Base-by-base conservation (phyloP, 1,140 invertebrate species). In the Mycetomoellerius zeteki region DNA sequence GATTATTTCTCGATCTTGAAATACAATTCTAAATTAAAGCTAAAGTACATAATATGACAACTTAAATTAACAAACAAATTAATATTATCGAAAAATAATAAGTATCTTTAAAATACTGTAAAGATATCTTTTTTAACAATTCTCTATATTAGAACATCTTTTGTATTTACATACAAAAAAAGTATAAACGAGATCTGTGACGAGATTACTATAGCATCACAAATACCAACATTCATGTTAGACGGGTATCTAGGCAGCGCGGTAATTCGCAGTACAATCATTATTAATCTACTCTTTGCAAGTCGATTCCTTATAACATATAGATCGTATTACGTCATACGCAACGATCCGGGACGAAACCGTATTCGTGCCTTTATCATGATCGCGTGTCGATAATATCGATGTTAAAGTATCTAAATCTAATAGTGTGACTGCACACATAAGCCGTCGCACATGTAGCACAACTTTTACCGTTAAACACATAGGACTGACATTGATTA, bases 331-430 rank as follows among this genome's bases (percentile, higher is more conserved):
- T 58, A 52, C 16, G 81, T 52, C 58, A 82, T 58, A 75, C 72
- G 54, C 82, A 88, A 78, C 54, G 73, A 82, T 21, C 65, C 73
- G 71, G 60, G 64, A 86, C 88, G 56, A 30, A 33, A 69, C 37
- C 24, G 50, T 62, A 60, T 73, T 27, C 67, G 16, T 50, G 16
- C 30, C 72, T 90, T 90, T 90, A 84, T 88, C 86, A 86, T 85
- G 73, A 73, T 84, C 27, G 4, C 24, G 7, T 65, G 47, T 27
- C 37, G 77, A 89, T 86, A 73, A 14, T 62, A 91, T 85, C 73
- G 60, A 14, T 19, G 47, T 84, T 85, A 65, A 88, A 88, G 54
- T 52, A 85, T 90, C 75, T 76, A 85, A 85, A 87, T 80, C 58
- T 80, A 80, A 90, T 62, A 33, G 60, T 52, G 30, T 10, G 10